phyloP scores from a whole-genome alignment of 2,888 invertebrate genomes.

The Fragum fragum region DNA sequence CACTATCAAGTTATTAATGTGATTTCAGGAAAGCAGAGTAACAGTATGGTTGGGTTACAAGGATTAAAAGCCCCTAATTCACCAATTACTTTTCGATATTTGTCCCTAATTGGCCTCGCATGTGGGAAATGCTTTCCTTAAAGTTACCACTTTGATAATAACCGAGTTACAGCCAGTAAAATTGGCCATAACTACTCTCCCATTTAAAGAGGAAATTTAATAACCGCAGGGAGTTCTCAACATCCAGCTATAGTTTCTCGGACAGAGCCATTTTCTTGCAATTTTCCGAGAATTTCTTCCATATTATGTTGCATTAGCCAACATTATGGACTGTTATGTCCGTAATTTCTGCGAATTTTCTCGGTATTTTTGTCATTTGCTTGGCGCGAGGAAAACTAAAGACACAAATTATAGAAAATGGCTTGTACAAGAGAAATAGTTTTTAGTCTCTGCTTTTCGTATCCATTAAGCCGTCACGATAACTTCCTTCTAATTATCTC shows the following conservation, averaged over 20 bases:
- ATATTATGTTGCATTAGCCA: slow-evolving; percentile 64
- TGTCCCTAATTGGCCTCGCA: slow-evolving; percentile 61
- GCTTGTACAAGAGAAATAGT: slow-evolving; percentile 1
- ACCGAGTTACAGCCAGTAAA: slow-evolving; percentile 53
- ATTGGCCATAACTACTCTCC: slow-evolving; percentile 47
- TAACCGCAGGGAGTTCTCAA: slow-evolving; percentile 37
- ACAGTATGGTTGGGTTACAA: background rate
- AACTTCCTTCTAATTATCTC: background rate
- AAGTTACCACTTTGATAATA: slow-evolving; percentile 53
- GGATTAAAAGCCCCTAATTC: slow-evolving; percentile 44
- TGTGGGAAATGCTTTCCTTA: slow-evolving; percentile 47
- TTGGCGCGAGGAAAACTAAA: slow-evolving; percentile 48
- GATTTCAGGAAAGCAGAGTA: no score
- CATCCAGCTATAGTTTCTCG: slow-evolving; percentile 26
- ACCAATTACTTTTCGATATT: slow-evolving; percentile 64
- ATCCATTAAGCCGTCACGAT: slow-evolving; percentile 14
- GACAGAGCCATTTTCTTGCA: slow-evolving; percentile 57
- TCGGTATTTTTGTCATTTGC: slow-evolving; percentile 62
- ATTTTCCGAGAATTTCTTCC: slow-evolving; percentile 66
- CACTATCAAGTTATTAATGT: no score
- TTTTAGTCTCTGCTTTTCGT: background rate
- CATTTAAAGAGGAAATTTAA: slow-evolving; percentile 67
- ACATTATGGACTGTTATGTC: slow-evolving; percentile 66
- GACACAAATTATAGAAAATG: slow-evolving; percentile 51
- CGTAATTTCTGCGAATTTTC: slow-evolving; percentile 60